A percentile compares a stretch with the other conserved stretches of the same genome.
These are phyloP conservation scores for Pitangus sulphuratus DNA, from an alignment of 2,797 vertebrate genomes.

Conservation along the genomic window DNA sequence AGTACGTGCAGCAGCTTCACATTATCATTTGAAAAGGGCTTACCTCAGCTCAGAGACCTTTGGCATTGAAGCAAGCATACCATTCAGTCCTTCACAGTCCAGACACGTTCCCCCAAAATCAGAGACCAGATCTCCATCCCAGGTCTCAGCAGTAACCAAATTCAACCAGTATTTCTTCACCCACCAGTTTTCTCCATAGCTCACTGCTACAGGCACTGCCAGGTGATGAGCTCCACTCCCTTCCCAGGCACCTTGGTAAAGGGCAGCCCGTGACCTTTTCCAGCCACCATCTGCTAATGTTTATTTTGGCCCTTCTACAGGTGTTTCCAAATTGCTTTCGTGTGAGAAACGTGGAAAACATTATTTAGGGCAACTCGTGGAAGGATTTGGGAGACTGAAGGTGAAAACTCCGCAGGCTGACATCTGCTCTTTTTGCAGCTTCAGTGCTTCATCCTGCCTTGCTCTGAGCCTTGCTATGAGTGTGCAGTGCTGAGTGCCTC, in stretches of 20 bases:
- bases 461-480: fast-evolving
- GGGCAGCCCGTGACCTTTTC: background rate
- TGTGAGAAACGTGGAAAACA: background rate
- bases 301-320: background rate
- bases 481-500: fast-evolving
- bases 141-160: background rate
- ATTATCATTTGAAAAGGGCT: background rate
- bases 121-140: fast-evolving
- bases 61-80: background rate
- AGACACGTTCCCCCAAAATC: fast-evolving
- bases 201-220: background rate
- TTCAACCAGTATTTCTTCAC: fast-evolving
- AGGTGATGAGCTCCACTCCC: background rate
- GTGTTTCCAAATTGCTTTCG: background rate
- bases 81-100: background rate
- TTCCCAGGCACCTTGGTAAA: background rate
- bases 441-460: background rate
- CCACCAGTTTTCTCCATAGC: background rate
- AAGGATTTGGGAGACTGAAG: background rate
- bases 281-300: background rate
- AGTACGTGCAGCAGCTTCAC: background rate
- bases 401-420: background rate
- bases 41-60: background rate
- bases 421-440: background rate
- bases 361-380: background rate